Conservation (phyloP, 37 sponge, comb jelly and placozoan genomes). For the Lycopodina hypogea region DNA sequence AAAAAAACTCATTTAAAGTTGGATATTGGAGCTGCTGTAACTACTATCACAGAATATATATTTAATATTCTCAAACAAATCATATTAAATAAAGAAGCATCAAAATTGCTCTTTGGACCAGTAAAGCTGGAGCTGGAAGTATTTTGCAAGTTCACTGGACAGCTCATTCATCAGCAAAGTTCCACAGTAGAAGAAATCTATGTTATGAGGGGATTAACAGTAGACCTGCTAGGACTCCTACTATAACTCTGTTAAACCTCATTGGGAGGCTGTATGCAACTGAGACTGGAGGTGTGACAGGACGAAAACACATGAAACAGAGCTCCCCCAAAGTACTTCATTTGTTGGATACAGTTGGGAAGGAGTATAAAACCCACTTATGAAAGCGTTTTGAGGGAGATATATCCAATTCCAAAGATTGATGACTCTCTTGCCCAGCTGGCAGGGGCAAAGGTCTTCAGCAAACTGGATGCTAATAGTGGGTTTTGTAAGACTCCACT, state of each 20-base stretch:
- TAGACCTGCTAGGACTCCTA: conserved; percentile 44
- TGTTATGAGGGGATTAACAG: conserved; percentile 34
- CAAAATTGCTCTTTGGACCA: conserved; percentile 52
- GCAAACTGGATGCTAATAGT: conserved; percentile 47
- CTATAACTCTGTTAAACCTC: conserved; percentile 41
- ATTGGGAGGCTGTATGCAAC: conserved; percentile 13
- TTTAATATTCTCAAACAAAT: conserved; percentile 14
- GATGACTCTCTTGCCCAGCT: conserved; percentile 45
- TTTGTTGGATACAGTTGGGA: conserved; percentile 40
- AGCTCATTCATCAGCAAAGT: neutral
- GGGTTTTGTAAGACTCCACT: conserved; percentile 59
- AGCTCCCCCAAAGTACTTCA: conserved; percentile 27
- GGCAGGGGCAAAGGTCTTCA: conserved; percentile 38
- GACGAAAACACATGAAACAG: neutral
- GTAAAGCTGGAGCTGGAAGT: conserved; percentile 14
- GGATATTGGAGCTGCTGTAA: conserved; percentile 66
- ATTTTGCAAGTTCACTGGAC: conserved; percentile 23
- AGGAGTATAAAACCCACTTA: conserved; percentile 17
- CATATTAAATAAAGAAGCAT: conserved; percentile 9
- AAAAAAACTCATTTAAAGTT: conserved; percentile 41
- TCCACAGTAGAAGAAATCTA: conserved; percentile 1
- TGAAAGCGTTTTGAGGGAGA: conserved; percentile 39
- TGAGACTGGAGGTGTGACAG: neutral
- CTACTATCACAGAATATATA: conserved; percentile 30
- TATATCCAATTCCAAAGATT: conserved; percentile 52